These are phyloP conservation scores for Rotaria magnacalcarata DNA, from an alignment of 2,888 invertebrate genomes.

Conservation along the genomic window DNA sequence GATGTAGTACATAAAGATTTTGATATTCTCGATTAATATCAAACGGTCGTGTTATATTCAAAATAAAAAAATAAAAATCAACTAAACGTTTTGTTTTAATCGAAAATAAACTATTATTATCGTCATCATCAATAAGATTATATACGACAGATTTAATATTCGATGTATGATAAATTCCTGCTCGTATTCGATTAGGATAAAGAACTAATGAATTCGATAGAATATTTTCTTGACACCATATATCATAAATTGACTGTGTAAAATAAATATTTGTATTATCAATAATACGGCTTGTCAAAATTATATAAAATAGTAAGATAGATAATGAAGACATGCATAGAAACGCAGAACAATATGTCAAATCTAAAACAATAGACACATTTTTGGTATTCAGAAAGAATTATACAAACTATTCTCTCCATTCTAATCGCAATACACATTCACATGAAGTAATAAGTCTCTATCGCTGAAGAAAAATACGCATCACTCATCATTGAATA, in stretches of 20 bases:
- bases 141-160: background rate
- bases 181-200: background rate
- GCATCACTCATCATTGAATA: background rate
- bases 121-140: background rate
- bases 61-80: slow-evolving; percentile 30
- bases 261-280: background rate
- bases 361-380: background rate
- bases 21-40: slow-evolving; percentile 35
- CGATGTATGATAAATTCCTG: background rate
- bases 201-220: background rate
- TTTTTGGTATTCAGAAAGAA: background rate
- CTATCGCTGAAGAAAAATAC: background rate
- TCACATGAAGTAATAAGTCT: background rate
- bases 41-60: slow-evolving; percentile 22
- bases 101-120: background rate
- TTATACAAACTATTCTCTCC: too few relatives aligned
- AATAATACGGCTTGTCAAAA: background rate
- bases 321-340: background rate
- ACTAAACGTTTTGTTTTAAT: background rate
- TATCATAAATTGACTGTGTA: background rate
- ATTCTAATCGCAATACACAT: background rate
- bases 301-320: background rate
- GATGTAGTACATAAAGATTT: background rate
- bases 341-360: background rate
- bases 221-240: slow-evolving; percentile 36